phyloP scores from a whole-genome alignment of 92 coral and sea anemone species.

The Zoanthus solanderi region DNA sequence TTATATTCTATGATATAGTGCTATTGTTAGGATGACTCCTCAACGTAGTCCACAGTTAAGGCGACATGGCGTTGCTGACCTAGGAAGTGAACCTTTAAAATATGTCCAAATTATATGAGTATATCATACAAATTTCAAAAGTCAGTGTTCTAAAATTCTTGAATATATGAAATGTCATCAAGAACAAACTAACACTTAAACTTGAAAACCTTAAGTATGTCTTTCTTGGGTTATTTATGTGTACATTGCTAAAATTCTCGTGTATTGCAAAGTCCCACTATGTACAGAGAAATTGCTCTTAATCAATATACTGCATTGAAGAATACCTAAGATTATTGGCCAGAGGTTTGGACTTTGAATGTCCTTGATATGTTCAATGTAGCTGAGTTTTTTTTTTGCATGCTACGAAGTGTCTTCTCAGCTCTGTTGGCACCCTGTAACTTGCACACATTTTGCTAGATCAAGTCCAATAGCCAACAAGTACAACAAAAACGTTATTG shows the following conservation, averaged over 20 bases:
- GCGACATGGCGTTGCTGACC: neutral
- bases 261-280: too few relatives aligned
- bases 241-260: too few relatives aligned
- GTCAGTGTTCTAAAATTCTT: neutral
- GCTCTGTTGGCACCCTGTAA: neutral
- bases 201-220: neutral
- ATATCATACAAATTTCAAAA: neutral
- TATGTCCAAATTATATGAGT: neutral
- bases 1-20: too few relatives aligned
- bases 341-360: too few relatives aligned
- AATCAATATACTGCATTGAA: neutral
- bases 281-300: too few relatives aligned
- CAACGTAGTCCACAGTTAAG: neutral
- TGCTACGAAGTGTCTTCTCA: neutral
- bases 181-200: neutral
- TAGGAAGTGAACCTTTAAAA: neutral
- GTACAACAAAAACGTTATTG: neutral
- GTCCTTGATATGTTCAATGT: neutral
- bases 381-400: neutral
- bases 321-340: too few relatives aligned
- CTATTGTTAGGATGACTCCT: neutral
- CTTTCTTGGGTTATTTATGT: too few relatives aligned
- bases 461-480: neutral
- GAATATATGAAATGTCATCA: neutral
- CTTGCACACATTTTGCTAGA: neutral